A percentile compares a stretch with the other conserved stretches of the same genome.
Conservation (phyloP, 2,888 invertebrate genomes). For the Drosophila paramelanica region DNA sequence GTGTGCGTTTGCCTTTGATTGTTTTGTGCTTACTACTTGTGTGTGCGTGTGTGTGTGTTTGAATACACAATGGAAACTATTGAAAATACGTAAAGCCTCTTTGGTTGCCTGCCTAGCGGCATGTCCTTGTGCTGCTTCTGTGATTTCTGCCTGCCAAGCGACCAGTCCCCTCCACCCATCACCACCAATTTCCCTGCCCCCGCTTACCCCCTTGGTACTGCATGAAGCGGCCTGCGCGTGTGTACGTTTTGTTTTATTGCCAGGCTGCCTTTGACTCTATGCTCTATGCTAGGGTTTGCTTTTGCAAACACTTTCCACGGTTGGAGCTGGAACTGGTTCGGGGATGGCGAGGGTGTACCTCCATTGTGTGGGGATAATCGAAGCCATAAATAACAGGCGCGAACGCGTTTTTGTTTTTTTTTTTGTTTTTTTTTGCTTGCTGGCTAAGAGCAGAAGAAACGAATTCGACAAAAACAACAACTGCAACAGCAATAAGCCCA, state of each 20-base stretch:
- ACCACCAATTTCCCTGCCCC: not conserved
- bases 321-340: not conserved
- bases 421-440: not conserved
- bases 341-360: constrained; percentile 15
- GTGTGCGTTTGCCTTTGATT: constrained; percentile 49
- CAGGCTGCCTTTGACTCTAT: constrained; percentile 49
- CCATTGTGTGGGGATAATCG: constrained; percentile 77
- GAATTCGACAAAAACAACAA: constrained; percentile 16
- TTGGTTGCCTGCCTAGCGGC: constrained; percentile 56
- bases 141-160: constrained; percentile 58
- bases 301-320: constrained; percentile 65
- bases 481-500: constrained; percentile 37
- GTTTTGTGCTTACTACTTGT: constrained; percentile 28
- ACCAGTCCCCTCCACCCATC: constrained; percentile 6
- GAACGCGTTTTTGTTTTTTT: constrained; percentile 48
- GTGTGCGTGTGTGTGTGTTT: constrained; percentile 31
- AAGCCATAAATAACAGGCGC: constrained; percentile 80
- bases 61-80: constrained; percentile 72
- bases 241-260: constrained; percentile 76
- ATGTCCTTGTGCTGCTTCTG: constrained; percentile 77
- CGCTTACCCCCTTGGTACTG: constrained; percentile 9
- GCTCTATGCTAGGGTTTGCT: constrained; percentile 53
- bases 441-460: constrained; percentile 37
- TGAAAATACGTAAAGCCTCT: constrained; percentile 78
- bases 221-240: constrained; percentile 40